Percentiles rank a stretch among this genome's conserved stretches.
phyloP scores from a whole-genome alignment of 2,888 invertebrate species.

The Limenitis arthemis region DNA sequence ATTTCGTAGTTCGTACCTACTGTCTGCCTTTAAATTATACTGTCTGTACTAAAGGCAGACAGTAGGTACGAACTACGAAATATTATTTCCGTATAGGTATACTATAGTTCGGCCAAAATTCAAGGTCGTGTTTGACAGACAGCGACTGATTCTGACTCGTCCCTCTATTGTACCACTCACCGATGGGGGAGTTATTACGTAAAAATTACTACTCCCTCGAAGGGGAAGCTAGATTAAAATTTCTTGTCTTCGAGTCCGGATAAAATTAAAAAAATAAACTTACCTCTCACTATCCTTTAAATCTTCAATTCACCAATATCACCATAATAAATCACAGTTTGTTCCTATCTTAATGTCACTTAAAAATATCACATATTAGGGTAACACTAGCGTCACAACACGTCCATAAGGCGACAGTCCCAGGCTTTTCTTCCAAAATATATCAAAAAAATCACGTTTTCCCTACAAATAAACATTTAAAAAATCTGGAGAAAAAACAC shows the following conservation, averaged over 20 bases:
- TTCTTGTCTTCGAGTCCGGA: conserved; percentile 34
- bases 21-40: conserved; percentile 24
- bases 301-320: conserved; percentile 63
- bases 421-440: conserved; percentile 58
- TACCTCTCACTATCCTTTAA: conserved; percentile 60
- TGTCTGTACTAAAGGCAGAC: conserved; percentile 21
- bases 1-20: conserved; percentile 48
- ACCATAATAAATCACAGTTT: conserved; percentile 70
- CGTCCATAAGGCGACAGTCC: conserved; percentile 68
- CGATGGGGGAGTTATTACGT: conserved; percentile 48
- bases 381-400: conserved; percentile 71
- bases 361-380: conserved; percentile 67
- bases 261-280: conserved; percentile 35
- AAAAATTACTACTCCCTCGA: conserved; percentile 41
- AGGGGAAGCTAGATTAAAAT: conserved; percentile 27
- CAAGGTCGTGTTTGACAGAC: conserved; percentile 65
- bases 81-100: conserved; percentile 63
- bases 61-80: conserved; percentile 45
- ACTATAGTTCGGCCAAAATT: conserved; percentile 51
- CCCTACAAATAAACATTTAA: conserved; percentile 63
- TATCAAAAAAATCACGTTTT: conserved; percentile 62
- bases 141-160: conserved; percentile 39
- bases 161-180: conserved; percentile 44
- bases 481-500: conserved; percentile 50
- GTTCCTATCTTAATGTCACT: conserved; percentile 67